Evolutionary conservation across 2,113 vertebrate species (phyloP).

Genomic region (Myodes glareolus): DNA sequence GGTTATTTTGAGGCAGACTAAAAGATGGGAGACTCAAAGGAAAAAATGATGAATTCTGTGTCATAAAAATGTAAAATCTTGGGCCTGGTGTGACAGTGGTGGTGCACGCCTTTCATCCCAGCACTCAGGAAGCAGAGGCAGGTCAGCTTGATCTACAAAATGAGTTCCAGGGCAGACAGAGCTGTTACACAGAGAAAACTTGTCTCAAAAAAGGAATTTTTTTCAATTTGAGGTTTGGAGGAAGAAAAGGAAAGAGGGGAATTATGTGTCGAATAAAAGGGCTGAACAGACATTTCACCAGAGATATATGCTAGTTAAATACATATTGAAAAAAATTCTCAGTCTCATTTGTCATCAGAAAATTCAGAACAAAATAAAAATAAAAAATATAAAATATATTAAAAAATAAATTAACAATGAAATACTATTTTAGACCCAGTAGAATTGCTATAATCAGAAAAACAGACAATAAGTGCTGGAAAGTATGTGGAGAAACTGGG

Average conservation of each 20-base stretch:
- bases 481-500: not conserved
- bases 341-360: not conserved
- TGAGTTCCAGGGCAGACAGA: not conserved
- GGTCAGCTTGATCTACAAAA: not conserved
- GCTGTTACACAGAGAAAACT: not conserved
- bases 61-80: not conserved
- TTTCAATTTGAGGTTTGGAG: not conserved
- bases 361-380: not conserved
- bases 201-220: not conserved
- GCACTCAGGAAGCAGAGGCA: not conserved
- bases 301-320: not conserved
- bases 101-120: not conserved
- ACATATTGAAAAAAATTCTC: not conserved
- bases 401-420: not conserved
- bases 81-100: not conserved
- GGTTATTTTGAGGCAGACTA: not conserved
- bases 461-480: not conserved
- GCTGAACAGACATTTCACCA: constrained; percentile 3
- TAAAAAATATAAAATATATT: not conserved
- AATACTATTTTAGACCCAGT: not conserved
- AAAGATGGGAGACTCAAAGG: not conserved
- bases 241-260: not conserved
- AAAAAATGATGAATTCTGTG: not conserved
- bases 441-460: not conserved
- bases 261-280: not conserved